These are phyloP conservation scores for Stenurella melanura DNA, from an alignment of 2,888 invertebrate species.

Conservation along the genomic window DNA sequence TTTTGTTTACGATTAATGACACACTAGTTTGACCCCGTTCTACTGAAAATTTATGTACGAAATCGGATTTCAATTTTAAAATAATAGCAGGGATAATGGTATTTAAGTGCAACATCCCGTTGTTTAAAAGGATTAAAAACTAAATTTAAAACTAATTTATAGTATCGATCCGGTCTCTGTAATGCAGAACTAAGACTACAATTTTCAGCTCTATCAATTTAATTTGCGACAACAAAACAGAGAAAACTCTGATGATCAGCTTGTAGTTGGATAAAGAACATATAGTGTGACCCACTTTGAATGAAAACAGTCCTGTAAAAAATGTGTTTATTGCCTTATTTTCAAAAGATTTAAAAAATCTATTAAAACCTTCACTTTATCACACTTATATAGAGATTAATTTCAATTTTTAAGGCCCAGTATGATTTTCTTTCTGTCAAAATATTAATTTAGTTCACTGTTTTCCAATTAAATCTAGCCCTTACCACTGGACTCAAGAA, in stretches of 20 bases:
- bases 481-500: no score
- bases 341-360: no score
- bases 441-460: no score
- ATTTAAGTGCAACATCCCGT: not conserved
- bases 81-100: not conserved
- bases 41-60: not conserved
- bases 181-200: not conserved
- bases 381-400: no score
- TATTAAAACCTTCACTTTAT: no score
- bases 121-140: not conserved
- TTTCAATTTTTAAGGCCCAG: no score
- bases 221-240: not conserved
- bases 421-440: no score
- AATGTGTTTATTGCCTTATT: no score
- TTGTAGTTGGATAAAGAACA: conserved; percentile 32
- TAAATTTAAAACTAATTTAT: not conserved
- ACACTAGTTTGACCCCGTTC: not conserved
- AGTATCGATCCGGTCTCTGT: not conserved
- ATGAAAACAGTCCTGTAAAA: no score
- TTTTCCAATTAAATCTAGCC: no score
- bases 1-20: not conserved
- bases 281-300: no score
- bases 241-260: not conserved
- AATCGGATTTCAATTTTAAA: not conserved
- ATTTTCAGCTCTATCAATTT: not conserved